phyloP scores from a whole-genome alignment of 2,797 vertebrate genomes.

The Acrocephalus scirpaceus region DNA sequence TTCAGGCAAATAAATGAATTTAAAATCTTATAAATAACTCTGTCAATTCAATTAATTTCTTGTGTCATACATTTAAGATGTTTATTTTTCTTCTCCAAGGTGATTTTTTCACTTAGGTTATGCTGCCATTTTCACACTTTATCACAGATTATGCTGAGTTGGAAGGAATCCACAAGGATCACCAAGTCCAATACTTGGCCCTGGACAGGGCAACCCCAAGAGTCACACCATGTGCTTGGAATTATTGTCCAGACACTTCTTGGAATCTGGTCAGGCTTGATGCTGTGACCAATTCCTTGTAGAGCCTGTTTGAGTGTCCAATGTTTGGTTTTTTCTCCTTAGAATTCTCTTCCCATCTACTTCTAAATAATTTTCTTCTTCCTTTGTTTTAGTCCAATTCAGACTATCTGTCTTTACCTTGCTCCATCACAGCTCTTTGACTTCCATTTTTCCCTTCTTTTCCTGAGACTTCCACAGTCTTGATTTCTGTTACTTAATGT shows the following conservation, averaged over 20 bases:
- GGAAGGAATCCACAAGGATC: not conserved
- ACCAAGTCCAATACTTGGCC: not conserved
- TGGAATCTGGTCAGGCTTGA: accelerated
- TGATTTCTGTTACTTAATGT: not conserved
- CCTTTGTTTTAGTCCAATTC: not conserved
- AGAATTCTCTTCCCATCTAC: not conserved
- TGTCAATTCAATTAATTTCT: not conserved
- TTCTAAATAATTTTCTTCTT: not conserved
- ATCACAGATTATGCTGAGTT: not conserved
- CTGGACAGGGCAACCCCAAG: not conserved
- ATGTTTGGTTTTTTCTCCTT: accelerated
- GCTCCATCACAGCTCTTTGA: not conserved
- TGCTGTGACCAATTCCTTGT: not conserved
- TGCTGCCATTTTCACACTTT: not conserved
- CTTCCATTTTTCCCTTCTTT: not conserved
- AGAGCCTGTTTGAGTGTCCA: not conserved
- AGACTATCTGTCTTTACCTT: not conserved
- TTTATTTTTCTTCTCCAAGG: not conserved
- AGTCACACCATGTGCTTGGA: not conserved
- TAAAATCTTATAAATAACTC: not conserved
- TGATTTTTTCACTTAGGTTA: not conserved
- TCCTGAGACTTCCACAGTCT: not conserved
- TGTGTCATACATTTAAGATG: not conserved
- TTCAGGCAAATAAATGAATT: slow-evolving; percentile 47
- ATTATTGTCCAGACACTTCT: not conserved